Base-by-base conservation (phyloP, 2,113 vertebrate species). In the Ochotona curzoniae region DNA sequence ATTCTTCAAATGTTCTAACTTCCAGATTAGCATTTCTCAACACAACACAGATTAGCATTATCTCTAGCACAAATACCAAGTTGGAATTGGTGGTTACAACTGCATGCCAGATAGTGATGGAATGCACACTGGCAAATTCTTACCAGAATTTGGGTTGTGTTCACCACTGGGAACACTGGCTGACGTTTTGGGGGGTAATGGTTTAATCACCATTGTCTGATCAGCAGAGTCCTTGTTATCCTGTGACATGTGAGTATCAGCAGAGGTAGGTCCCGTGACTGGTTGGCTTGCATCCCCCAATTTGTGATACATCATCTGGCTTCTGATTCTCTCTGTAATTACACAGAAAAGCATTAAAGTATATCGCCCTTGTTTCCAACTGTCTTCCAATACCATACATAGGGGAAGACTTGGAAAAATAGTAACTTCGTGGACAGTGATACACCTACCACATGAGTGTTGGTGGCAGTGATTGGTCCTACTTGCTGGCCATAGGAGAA, bases 311-410 rank as follows among this genome's bases (percentile, higher is more conserved):
- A 57, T 17, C 38, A 35, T 71, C 82, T 79, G 94, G 79, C 38
- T 94, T 97, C 35, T 23, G 49, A 23, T 95, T 96, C 44, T 96
- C 97, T 57, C 98, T 98, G 91, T 92, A 96, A 54, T 90, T 95
- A 67, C 97, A 97, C 94, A 97, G 98, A 82, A 99, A 98, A 81
- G 97, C 97, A 95, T 97, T 98, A 91, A 98, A 35, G 54, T 3
- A 98, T 3, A 63, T 90, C 18, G 71, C 8, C 91, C 78, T 83
- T 96, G 88, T 71, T 97, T 28, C 98, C 97, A 71, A 94, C 89
- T 71, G 87, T 95, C 80, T 96, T 96, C 79, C 98, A 98, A 2
- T 38, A 2, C 0, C 88, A 49, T 76, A 96, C 97, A 10, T 80
- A 92, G 23, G 96, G 28, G 1, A 94, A 96, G 69, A 97, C 96